A percentile compares a stretch with the other conserved stretches of the same genome.
These are phyloP conservation scores for Drosophila parvula DNA, from an alignment of 1,140 invertebrate species.

Conservation along the genomic window DNA sequence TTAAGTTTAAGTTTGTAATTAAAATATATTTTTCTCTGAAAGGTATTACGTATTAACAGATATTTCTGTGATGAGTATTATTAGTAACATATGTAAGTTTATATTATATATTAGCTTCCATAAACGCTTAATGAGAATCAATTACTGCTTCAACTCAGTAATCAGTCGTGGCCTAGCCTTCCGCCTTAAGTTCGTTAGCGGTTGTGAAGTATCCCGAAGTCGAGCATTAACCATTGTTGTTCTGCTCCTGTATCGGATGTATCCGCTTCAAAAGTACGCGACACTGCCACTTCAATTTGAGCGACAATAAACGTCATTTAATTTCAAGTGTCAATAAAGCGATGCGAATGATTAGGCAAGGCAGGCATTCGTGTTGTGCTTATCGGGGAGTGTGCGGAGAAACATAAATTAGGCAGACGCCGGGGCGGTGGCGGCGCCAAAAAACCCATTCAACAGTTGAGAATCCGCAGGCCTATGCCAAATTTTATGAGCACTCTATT, in stretches of 20 bases:
- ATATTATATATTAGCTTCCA: too few relatives aligned
- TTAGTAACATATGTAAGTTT: too few relatives aligned
- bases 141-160: too few relatives aligned
- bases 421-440: slow-evolving; percentile 8
- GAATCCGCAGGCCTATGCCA: slow-evolving; percentile 25
- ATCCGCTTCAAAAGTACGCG: slow-evolving; percentile 12
- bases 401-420: slow-evolving; percentile 48
- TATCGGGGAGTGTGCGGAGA: slow-evolving; percentile 24
- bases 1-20: too few relatives aligned
- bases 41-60: too few relatives aligned
- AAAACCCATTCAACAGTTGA: slow-evolving; percentile 23
- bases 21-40: too few relatives aligned
- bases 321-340: slow-evolving; percentile 54
- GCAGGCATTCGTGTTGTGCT: slow-evolving; percentile 8
- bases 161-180: not conserved
- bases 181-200: too few relatives aligned
- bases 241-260: slow-evolving; percentile 5
- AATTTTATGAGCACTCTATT: slow-evolving; percentile 1
- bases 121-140: too few relatives aligned
- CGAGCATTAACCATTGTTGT: not conserved
- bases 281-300: slow-evolving; percentile 35
- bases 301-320: slow-evolving; percentile 48
- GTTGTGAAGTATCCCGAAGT: slow-evolving; percentile 1
- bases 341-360: slow-evolving; percentile 27
- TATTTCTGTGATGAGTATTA: too few relatives aligned